A percentile compares a stretch with the other conserved stretches of the same genome.
Evolutionary conservation across 1,140 invertebrate species (phyloP).

Genomic region (Aphaenogaster ashmeadi): DNA sequence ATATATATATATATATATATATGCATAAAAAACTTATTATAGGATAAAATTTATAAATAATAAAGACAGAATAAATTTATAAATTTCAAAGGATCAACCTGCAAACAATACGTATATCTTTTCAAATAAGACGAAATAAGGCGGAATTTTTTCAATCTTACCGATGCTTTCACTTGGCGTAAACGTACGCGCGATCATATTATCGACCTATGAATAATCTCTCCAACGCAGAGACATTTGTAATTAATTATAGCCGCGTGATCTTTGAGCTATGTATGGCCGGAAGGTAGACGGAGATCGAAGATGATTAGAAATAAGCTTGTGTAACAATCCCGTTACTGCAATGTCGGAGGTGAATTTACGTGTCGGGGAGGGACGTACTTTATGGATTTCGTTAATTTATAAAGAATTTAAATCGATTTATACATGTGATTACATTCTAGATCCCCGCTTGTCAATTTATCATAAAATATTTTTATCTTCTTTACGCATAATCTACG

Average conservation of each 20-base stretch:
- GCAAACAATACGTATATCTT: neutral
- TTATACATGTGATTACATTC: constrained; percentile 27
- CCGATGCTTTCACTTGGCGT: constrained; percentile 23
- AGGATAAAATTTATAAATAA: constrained; percentile 17
- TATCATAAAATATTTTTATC: constrained; percentile 13
- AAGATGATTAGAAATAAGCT: constrained; percentile 69
- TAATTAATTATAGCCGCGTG: constrained; percentile 64
- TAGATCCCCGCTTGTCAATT: neutral
- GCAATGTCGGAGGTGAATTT: constrained; percentile 44
- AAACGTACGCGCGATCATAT: constrained; percentile 47
- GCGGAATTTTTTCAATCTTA: constrained; percentile 12
- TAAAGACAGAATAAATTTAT: neutral
- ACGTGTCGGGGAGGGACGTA: neutral
- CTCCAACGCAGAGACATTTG: constrained; percentile 3
- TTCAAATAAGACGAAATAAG: neutral
- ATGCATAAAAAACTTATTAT: neutral
- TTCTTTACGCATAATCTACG: neutral
- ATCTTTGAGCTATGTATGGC: constrained; percentile 36
- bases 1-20: neutral
- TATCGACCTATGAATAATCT: constrained; percentile 49
- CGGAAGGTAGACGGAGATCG: constrained; percentile 56
- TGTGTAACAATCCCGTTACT: constrained; percentile 59
- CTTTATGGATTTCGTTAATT: constrained; percentile 51
- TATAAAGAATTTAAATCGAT: constrained; percentile 48
- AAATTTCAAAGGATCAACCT: neutral